Conservation (phyloP, 2,113 vertebrate genomes). For the Redunca redunca region DNA sequence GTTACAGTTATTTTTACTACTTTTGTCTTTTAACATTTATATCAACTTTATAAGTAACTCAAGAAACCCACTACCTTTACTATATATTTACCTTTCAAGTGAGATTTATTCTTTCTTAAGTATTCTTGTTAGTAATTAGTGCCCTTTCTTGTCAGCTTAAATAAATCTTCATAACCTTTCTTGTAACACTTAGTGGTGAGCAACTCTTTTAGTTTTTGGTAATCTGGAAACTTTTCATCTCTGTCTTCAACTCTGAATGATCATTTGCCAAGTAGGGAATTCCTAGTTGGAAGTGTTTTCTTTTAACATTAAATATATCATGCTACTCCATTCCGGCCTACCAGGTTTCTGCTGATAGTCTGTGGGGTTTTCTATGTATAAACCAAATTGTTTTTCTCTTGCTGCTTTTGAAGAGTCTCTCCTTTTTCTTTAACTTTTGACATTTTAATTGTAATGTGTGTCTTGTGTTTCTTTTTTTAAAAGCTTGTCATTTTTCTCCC, state of each 20-base stretch:
- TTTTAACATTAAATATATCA: not conserved
- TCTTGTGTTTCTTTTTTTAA: not conserved
- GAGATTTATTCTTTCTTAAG: not conserved
- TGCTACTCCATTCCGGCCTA: not conserved
- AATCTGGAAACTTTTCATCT: not conserved
- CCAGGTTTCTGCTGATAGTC: not conserved
- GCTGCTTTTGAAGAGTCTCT: not conserved
- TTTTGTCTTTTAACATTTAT: not conserved
- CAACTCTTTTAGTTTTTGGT: not conserved
- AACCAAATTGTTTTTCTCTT: not conserved
- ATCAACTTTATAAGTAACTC: not conserved
- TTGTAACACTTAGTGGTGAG: not conserved
- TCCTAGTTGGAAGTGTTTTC: not conserved
- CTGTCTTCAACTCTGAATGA: not conserved
- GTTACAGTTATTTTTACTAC: not conserved
- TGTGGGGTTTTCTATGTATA: not conserved
- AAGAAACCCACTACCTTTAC: not conserved
- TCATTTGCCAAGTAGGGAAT: not conserved
- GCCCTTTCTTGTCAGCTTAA: not conserved
- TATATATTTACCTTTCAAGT: not conserved
- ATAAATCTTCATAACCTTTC: not conserved
- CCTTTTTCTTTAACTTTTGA: not conserved
- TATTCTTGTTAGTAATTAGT: not conserved
- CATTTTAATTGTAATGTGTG: not conserved
- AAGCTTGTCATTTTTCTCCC: not conserved